Base-by-base conservation (phyloP, 2,888 invertebrate genomes). In the Vanessa cardui region DNA sequence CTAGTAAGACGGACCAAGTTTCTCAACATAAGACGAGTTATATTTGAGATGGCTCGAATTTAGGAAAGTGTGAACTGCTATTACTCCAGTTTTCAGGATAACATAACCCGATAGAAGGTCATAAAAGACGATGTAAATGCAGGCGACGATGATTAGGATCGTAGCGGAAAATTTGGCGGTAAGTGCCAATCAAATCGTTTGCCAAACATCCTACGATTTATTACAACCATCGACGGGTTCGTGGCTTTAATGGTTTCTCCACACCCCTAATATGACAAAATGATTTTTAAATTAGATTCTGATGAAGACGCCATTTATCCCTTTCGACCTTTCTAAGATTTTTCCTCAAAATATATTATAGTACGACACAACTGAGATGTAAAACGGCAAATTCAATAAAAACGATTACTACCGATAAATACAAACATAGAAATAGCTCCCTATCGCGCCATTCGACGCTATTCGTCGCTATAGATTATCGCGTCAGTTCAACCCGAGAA, bases 271-370 rank as follows among this genome's bases (percentile, higher is more conserved):
- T 65, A 69, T 58, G 67, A 62, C 64, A 54, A 68, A 74, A 74
- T 66, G 71, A 52, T 70, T 74, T 73, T 73, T 71, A 72, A 75
- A 74, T 72, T 70, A 46, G 58, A 70, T 72, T 73, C 68, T 74
- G 69, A 73, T 72, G 64, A 65, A 68, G 46, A 54, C 64, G 45
- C 47, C 46, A 67, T 56, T 65, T 50, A 59, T 63, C 47, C 52
- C 56, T 66, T 68, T 64, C 60, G 68, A 66, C 60, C 61, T 33
- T 66, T 64, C 44, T 50, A 61, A 62, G 39, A 52, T 31, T 58
- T 26, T 1, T 26, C 20, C 58, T 58, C 7, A 31, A 45, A 45
- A 63, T 64, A 47, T 54, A 64, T 20, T 46, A n/a, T n/a, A n/a
- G n/a, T n/a, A n/a, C n/a, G n/a, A n/a, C n/a, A n/a, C n/a, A n/a